Percentiles rank a stretch among this genome's conserved stretches.
These are phyloP conservation scores for Agrotis exclamationis DNA, from an alignment of 2,888 invertebrate genomes.

Conservation along the genomic window DNA sequence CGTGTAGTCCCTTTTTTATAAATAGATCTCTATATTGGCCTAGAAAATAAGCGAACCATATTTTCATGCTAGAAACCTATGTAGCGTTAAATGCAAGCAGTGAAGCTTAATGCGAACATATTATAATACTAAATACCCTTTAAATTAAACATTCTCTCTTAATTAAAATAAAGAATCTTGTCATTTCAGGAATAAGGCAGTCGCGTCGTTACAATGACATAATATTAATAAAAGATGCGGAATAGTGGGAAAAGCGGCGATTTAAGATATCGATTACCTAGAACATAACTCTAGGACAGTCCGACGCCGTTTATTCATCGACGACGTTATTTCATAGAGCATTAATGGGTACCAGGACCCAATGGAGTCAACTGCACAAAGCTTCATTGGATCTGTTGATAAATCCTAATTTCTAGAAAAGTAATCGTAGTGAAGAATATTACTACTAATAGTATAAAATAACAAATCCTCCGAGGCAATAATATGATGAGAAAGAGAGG, in stretches of 20 bases:
- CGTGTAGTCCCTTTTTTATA: slow-evolving; percentile 85
- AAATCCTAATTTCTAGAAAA: slow-evolving; percentile 8
- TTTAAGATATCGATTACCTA: slow-evolving; percentile 55
- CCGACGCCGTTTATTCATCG: slow-evolving; percentile 48
- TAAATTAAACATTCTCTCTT: slow-evolving; percentile 1
- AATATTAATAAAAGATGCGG: neutral
- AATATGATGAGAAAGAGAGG: slow-evolving; percentile 56
- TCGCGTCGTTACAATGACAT: neutral
- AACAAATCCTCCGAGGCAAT: slow-evolving; percentile 68
- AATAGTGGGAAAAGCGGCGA: slow-evolving; percentile 26
- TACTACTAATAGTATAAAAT: slow-evolving; percentile 73
- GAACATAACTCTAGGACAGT: slow-evolving; percentile 49
- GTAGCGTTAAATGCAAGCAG: slow-evolving; percentile 84
- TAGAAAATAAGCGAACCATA: slow-evolving; percentile 87
- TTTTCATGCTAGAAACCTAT: slow-evolving; percentile 82
- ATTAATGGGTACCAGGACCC: slow-evolving; percentile 35
- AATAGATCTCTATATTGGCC: slow-evolving; percentile 85
- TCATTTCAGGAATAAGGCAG: slow-evolving; percentile 14
- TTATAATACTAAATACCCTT: slow-evolving; percentile 17
- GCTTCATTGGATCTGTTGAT: slow-evolving; percentile 10
- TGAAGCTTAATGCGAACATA: slow-evolving; percentile 73
- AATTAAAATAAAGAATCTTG: slow-evolving; percentile 18
- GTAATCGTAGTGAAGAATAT: slow-evolving; percentile 14
- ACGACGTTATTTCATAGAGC: slow-evolving; percentile 37
- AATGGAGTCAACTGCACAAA: slow-evolving; percentile 20